Conservation (phyloP, 2,888 invertebrate species). For the Griposia aprilina region DNA sequence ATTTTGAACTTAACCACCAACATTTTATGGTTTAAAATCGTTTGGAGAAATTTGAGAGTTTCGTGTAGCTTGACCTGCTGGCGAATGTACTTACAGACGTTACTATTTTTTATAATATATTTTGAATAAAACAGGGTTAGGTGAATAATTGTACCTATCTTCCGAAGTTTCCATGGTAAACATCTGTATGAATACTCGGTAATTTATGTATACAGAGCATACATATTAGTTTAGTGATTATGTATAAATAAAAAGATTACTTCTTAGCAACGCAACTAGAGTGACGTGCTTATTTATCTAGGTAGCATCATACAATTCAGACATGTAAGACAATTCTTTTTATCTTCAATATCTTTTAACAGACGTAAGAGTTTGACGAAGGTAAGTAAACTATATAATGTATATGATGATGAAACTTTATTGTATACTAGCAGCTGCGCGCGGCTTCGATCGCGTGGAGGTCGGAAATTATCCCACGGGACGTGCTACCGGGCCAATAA, state of each 20-base stretch:
- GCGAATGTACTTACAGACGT: no score
- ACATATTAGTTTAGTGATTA: conserved; percentile 23
- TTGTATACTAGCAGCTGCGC: no score
- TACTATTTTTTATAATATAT: background rate
- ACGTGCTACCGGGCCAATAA: no score
- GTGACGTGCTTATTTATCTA: conserved; percentile 27
- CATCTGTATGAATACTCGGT: background rate
- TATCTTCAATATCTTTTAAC: conserved; percentile 20
- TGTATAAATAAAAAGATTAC: conserved; percentile 21
- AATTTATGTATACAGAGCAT: background rate
- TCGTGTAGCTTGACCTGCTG: no score
- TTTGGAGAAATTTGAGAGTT: no score
- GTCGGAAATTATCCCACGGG: no score
- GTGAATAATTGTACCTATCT: conserved; percentile 34
- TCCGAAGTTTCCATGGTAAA: conserved; percentile 14
- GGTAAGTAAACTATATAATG: background rate
- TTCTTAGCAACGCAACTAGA: conserved; percentile 16
- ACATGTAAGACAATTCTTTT: conserved; percentile 5
- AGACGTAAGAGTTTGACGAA: conserved; percentile 22
- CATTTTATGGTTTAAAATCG: no score
- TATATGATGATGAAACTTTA: background rate
- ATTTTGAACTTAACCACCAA: no score
- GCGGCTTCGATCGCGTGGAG: no score
- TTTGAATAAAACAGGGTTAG: conserved; percentile 12
- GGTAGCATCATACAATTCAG: background rate